Conservation (phyloP, 1,140 invertebrate species). For the Drosophila pseudoobscura region DNA sequence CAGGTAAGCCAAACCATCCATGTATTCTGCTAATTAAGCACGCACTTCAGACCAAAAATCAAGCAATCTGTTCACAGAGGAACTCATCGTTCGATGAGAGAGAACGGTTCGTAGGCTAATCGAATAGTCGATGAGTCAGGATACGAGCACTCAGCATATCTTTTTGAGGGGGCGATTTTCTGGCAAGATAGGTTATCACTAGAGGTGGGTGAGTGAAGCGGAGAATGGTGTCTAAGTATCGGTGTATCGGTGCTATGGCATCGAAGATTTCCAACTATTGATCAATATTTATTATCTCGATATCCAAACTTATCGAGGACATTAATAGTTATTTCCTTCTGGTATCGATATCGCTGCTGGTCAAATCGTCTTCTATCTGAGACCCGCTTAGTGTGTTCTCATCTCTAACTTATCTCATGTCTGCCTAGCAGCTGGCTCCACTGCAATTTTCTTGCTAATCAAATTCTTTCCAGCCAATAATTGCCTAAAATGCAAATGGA, state of each 20-base stretch:
- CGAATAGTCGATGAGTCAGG: slow-evolving; percentile 64
- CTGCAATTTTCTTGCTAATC: slow-evolving; percentile 69
- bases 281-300: too few species aligned
- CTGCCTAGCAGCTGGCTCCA: slow-evolving; percentile 14
- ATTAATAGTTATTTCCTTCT: too few species aligned
- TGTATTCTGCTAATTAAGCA: slow-evolving; percentile 49
- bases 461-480: slow-evolving; percentile 74
- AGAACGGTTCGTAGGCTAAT: slow-evolving; percentile 35
- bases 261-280: too few species aligned
- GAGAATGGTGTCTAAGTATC: background rate
- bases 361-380: too few species aligned
- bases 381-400: slow-evolving; percentile 10
- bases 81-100: background rate
- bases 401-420: slow-evolving; percentile 26
- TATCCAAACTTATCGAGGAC: too few species aligned
- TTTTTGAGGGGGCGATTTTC: slow-evolving; percentile 4
- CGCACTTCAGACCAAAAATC: slow-evolving; percentile 21
- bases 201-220: background rate
- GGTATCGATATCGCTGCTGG: too few species aligned
- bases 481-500: slow-evolving; percentile 81
- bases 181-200: background rate
- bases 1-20: slow-evolving; percentile 27
- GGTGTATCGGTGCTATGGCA: too few species aligned
- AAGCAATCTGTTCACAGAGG: slow-evolving; percentile 30
- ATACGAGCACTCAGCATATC: slow-evolving; percentile 44